These are phyloP conservation scores for Prunella fulvescens DNA, from an alignment of 2,113 vertebrate species.

Conservation along the genomic window DNA sequence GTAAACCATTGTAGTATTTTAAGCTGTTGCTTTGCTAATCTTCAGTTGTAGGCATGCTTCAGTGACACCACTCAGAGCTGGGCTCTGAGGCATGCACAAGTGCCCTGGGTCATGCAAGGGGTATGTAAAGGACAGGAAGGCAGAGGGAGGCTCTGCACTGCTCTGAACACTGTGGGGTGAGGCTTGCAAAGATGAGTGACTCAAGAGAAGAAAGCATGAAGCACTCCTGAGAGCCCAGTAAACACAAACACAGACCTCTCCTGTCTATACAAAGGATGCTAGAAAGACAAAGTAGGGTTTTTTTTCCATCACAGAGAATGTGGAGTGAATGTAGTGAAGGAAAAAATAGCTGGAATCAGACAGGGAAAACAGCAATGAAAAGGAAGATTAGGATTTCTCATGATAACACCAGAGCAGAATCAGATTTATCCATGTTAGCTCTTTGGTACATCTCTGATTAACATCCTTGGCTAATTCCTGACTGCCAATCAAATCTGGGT, in stretches of 20 bases:
- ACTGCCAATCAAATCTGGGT: not conserved
- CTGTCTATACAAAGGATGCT: not conserved
- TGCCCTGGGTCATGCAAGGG: not conserved
- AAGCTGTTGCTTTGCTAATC: not conserved
- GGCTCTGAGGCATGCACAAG: not conserved
- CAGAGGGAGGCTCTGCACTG: not conserved
- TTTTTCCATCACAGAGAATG: not conserved
- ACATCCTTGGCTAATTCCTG: not conserved
- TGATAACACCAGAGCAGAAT: not conserved
- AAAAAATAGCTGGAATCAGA: not conserved
- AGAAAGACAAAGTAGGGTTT: not conserved
- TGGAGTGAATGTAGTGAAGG: not conserved
- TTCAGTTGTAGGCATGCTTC: not conserved
- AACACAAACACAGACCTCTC: fast-evolving
- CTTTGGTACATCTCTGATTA: not conserved
- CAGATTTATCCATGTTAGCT: not conserved
- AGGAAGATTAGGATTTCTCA: not conserved
- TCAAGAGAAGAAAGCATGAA: not conserved
- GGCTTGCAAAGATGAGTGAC: not conserved
- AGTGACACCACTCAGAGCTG: not conserved
- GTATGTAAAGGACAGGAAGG: not conserved
- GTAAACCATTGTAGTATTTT: not conserved
- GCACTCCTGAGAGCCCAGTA: not conserved
- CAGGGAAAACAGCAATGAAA: not conserved
- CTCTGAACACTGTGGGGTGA: not conserved